phyloP scores from a whole-genome alignment of 1,140 invertebrate species.

The Hestina assimilis region DNA sequence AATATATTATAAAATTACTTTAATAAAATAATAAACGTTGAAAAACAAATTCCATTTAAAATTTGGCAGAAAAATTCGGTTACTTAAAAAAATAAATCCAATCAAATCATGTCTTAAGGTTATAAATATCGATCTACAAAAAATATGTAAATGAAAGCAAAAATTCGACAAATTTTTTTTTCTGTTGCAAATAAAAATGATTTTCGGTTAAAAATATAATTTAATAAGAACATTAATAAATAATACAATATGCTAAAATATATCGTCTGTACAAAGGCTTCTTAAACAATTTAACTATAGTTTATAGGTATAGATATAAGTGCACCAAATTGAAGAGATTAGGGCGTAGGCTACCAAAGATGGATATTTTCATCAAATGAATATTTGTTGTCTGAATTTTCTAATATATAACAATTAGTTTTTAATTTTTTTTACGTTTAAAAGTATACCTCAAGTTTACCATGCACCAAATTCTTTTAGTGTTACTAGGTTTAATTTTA shows the following conservation, averaged over 20 bases:
- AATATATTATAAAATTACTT: too few species aligned
- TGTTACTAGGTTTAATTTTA: conserved; percentile 35
- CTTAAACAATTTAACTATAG: background rate
- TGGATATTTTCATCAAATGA: conserved; percentile 72
- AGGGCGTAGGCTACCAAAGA: conserved; percentile 68
- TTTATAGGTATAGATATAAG: conserved; percentile 33
- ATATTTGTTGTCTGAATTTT: conserved; percentile 46
- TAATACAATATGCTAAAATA: background rate
- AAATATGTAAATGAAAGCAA: too few species aligned
- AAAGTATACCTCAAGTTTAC: conserved; percentile 75
- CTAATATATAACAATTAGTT: conserved; percentile 58
- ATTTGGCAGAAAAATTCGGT: too few species aligned
- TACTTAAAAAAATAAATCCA: background rate
- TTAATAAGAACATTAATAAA: background rate
- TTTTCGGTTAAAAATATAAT: background rate
- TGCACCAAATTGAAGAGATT: conserved; percentile 63
- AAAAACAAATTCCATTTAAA: too few species aligned
- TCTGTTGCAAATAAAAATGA: conserved; percentile 1
- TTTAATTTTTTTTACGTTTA: conserved; percentile 39
- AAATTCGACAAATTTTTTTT: too few species aligned
- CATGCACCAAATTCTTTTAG: conserved; percentile 69
- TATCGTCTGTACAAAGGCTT: background rate
- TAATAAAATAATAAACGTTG: too few species aligned
- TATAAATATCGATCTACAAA: too few species aligned
- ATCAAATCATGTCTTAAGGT: background rate